Evolutionary conservation across 2,113 vertebrate species (phyloP).

Genomic region (Cavia aperea): DNA sequence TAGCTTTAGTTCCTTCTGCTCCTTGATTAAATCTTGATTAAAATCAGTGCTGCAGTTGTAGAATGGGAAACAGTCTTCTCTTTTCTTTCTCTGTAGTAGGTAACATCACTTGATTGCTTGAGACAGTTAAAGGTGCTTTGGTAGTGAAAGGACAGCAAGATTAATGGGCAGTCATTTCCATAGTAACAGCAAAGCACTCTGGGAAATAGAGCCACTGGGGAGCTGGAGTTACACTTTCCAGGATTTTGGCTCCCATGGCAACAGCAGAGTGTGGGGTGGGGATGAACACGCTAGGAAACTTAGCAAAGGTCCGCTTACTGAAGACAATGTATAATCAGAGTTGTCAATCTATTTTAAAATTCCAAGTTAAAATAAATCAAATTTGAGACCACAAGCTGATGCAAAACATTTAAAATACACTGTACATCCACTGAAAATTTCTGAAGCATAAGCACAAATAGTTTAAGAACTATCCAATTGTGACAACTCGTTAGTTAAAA

Average conservation of each 20-base stretch:
- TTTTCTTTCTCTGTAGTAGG: constrained; percentile 49
- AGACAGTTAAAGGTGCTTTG: constrained; percentile 67
- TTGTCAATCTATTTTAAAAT: constrained; percentile 56
- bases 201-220: constrained; percentile 52
- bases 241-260: constrained; percentile 57
- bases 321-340: constrained; percentile 55
- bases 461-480: constrained; percentile 61
- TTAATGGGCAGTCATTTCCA: constrained; percentile 71
- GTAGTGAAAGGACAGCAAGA: constrained; percentile 68
- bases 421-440: constrained; percentile 51
- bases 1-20: constrained; percentile 38
- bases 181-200: constrained; percentile 69
- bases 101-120: constrained; percentile 68
- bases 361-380: constrained; percentile 70
- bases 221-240: constrained; percentile 41
- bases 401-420: constrained; percentile 66
- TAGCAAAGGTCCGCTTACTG: background rate
- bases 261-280: constrained; percentile 51
- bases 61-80: constrained; percentile 45
- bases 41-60: constrained; percentile 56
- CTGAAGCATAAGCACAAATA: constrained; percentile 64
- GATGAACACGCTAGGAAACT: constrained; percentile 42
- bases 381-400: constrained; percentile 67
- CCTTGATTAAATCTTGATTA: constrained; percentile 68
- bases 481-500: constrained; percentile 66